Conservation (phyloP, 2,888 invertebrate genomes). For the Brachylomia viminalis region DNA sequence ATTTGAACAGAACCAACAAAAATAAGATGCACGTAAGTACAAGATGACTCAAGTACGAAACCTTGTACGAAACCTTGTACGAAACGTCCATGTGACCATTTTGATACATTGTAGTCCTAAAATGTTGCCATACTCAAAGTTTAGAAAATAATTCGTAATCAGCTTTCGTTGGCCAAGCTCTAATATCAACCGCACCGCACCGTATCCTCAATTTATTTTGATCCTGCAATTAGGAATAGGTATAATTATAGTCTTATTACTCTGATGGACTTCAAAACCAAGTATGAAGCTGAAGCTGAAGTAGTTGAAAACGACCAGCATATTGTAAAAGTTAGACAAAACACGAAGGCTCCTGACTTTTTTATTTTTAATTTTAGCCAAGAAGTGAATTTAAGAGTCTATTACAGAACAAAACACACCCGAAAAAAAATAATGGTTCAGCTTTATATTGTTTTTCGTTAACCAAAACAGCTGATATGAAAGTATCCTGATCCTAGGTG, state of each 20-base stretch:
- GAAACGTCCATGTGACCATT: too few species aligned
- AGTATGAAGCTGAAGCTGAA: too few species aligned
- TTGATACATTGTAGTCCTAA: too few species aligned
- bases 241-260: not conserved
- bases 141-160: too few species aligned
- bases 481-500: not conserved
- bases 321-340: not conserved
- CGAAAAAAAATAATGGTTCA: not conserved
- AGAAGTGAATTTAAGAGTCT: not conserved
- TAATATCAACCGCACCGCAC: too few species aligned
- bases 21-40: too few species aligned
- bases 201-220: not conserved
- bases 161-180: too few species aligned
- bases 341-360: not conserved
- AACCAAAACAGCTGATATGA: conserved; percentile 1
- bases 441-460: not conserved
- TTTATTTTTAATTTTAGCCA: not conserved
- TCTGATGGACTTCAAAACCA: not conserved
- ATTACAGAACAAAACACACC: not conserved
- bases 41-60: too few species aligned
- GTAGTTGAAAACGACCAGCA: not conserved
- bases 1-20: too few species aligned
- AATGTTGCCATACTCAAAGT: too few species aligned
- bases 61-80: too few species aligned
- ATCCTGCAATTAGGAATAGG: not conserved